Evolutionary conservation across 2,888 invertebrate species (phyloP).

Genomic region (Tyria jacobaeae): DNA sequence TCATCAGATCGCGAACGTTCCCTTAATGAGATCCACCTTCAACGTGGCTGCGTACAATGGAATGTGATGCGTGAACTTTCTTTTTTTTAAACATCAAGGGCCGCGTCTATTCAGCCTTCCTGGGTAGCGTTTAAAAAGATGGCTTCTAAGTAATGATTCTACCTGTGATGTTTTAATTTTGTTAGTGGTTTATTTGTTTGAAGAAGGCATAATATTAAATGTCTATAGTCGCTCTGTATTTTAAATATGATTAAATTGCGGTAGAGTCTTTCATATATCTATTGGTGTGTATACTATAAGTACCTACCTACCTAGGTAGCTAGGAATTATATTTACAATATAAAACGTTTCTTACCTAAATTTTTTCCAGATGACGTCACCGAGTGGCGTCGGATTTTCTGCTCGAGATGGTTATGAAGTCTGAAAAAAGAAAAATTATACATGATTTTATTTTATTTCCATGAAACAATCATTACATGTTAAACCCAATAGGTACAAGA

Average conservation of each 20-base stretch:
- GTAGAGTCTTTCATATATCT: background rate
- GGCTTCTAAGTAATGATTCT: slow-evolving; percentile 83
- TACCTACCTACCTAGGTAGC: too few species aligned
- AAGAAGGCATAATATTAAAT: slow-evolving; percentile 17
- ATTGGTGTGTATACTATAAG: too few species aligned
- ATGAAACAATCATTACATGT: too few species aligned
- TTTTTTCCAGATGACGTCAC: slow-evolving; percentile 42
- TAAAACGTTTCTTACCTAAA: slow-evolving; percentile 45
- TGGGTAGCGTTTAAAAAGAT: slow-evolving; percentile 78
- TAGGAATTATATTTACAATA: too few species aligned
- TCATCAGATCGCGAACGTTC: slow-evolving; percentile 79
- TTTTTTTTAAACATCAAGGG: slow-evolving; percentile 78
- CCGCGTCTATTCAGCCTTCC: slow-evolving; percentile 74
- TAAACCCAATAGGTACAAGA: too few species aligned
- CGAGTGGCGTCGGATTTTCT: slow-evolving; percentile 27
- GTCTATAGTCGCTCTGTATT: background rate
- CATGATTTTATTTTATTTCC: too few species aligned
- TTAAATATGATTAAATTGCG: background rate
- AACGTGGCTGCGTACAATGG: slow-evolving; percentile 80
- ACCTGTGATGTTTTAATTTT: slow-evolving; percentile 58
- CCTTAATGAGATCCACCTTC: slow-evolving; percentile 85
- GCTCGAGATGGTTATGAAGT: slow-evolving; percentile 32
- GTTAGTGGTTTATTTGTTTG: slow-evolving; percentile 53
- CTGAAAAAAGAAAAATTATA: slow-evolving; percentile 28
- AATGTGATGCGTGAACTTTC: slow-evolving; percentile 78